Percentiles rank a stretch among this genome's conserved stretches.
These are phyloP conservation scores for Pygathrix nemaeus DNA, from an alignment of 2,113 vertebrate genomes.

Conservation along the genomic window DNA sequence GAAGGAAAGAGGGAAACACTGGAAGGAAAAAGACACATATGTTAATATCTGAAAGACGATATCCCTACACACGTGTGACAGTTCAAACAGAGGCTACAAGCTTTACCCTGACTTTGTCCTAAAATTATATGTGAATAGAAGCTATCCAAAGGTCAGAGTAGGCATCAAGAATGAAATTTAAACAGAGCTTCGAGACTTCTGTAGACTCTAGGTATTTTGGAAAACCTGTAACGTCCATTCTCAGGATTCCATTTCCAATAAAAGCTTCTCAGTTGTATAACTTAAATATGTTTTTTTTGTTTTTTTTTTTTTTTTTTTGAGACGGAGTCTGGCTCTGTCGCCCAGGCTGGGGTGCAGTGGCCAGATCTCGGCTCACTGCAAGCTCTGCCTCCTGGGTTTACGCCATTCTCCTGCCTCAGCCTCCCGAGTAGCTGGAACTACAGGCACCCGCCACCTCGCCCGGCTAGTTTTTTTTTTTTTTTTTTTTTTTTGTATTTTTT, in stretches of 20 bases:
- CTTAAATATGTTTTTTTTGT: neutral
- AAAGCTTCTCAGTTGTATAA: neutral
- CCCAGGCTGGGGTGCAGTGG: no score
- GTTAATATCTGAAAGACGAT: neutral
- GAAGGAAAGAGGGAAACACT: neutral
- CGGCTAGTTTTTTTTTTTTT: no score
- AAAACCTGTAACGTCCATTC: constrained; percentile 21
- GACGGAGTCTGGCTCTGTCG: no score
- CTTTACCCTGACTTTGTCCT: neutral
- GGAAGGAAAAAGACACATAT: neutral
- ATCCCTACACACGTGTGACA: neutral
- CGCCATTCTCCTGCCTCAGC: no score
- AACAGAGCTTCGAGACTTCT: neutral
- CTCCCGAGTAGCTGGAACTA: no score
- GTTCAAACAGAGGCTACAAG: neutral
- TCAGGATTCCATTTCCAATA: neutral
- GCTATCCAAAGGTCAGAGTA: neutral
- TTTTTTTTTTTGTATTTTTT: no score
- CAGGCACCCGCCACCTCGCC: no score
- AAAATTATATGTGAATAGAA: constrained; percentile 26
- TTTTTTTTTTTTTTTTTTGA: neutral
- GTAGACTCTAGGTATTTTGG: neutral
- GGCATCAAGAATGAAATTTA: neutral
- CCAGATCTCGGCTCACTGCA: no score
- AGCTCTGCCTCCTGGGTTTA: no score